Evolutionary conservation across 2,888 invertebrate genomes (phyloP), one percentile per base, ranked within the genome.

Genomic region (Pilophorus perplexus): DNA sequence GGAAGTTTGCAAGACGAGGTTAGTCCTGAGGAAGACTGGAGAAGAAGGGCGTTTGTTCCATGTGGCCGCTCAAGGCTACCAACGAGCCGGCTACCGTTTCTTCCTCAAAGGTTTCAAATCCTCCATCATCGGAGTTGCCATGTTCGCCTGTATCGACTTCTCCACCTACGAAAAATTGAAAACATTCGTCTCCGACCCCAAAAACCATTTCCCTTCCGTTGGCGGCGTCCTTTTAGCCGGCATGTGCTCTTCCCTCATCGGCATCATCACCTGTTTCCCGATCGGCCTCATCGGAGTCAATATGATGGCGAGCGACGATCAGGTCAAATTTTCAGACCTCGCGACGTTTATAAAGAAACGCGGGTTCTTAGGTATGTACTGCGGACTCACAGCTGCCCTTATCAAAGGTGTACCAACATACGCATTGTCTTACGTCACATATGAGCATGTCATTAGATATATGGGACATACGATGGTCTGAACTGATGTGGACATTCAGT

Each of bases 121-220:
- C 8, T 48, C 65, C 1, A 16, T 65, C 10, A 14, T 40, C 10
- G 65, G 65, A 14, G 55, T 54, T 14, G 25, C 55, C 1, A n/a
- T 65, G 20, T 65, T 65, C 16, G 22, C 54, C 38, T 37, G 37
- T 6, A 54, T 65, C 5, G 65, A 65, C 55, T 65, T 65, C 20
- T 18, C 65, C n/a, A 40, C 23, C 18, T 65, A 65, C 28, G 54
- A 65, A 55, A 55, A 44, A 54, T 12, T 10, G n/a, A n/a, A n/a
- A n/a, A n/a, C n/a, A n/a, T n/a, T n/a, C n/a, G n/a, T n/a, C n/a
- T n/a, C n/a, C n/a, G n/a, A n/a, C n/a, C n/a, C n/a, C n/a, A n/a
- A n/a, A n/a, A n/a, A n/a, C n/a, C n/a, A n/a, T n/a, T n/a, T n/a
- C n/a, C n/a, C n/a, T n/a, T n/a, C n/a, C n/a, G n/a, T n/a, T 25